These are phyloP conservation scores for Anser cygnoides DNA, from an alignment of 2,113 vertebrate genomes.

Conservation along the genomic window DNA sequence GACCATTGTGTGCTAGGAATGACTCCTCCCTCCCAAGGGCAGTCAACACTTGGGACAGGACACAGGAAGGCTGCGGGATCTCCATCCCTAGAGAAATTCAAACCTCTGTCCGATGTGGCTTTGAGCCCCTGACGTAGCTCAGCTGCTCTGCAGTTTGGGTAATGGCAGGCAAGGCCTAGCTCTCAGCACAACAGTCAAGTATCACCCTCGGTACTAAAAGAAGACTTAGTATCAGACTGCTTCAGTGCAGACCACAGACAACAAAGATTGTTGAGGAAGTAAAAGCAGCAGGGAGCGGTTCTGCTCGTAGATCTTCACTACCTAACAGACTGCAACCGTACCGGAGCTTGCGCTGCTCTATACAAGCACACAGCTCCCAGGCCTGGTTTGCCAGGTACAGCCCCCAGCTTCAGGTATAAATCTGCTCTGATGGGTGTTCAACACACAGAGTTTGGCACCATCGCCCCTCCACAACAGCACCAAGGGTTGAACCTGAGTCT, in stretches of 20 bases:
- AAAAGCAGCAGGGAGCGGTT: background rate
- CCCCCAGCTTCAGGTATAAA: background rate
- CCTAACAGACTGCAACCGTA: background rate
- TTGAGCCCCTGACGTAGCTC: background rate
- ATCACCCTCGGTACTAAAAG: background rate
- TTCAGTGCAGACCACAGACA: background rate
- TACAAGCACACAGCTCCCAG: background rate
- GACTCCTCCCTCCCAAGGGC: too few species aligned
- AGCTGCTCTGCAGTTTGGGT: background rate
- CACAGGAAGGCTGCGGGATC: background rate
- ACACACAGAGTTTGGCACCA: background rate
- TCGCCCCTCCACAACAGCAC: background rate
- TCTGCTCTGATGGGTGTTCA: background rate
- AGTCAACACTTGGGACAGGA: background rate
- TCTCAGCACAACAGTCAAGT: background rate
- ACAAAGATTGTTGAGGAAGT: background rate
- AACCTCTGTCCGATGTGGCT: background rate
- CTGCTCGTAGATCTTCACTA: background rate
- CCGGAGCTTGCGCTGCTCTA: background rate
- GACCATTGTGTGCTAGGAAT: background rate
- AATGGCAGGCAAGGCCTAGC: background rate
- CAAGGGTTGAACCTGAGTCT: background rate
- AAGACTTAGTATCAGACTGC: background rate
- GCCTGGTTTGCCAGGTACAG: background rate
- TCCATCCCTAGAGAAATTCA: background rate